Percentiles rank a stretch among this genome's conserved stretches.
Conservation (phyloP, 2,888 invertebrate genomes). For the Megamerina dolium region DNA sequence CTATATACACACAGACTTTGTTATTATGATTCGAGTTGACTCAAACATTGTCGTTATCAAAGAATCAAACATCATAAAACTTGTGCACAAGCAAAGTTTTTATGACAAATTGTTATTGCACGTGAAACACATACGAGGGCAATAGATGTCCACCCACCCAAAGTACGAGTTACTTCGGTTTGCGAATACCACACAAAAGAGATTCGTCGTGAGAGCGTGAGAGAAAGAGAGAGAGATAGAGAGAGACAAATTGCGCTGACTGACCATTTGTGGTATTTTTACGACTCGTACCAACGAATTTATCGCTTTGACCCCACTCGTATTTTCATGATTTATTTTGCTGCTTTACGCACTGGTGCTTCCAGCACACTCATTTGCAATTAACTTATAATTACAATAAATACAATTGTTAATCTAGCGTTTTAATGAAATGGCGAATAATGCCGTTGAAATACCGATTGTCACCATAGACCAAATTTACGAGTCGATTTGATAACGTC, state of each 20-base stretch:
- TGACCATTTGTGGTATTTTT: too few relatives aligned
- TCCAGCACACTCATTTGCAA: neutral
- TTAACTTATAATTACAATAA: constrained; percentile 8
- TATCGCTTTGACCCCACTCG: constrained; percentile 2
- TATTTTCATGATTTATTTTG: constrained; percentile 1
- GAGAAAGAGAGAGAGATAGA: too few relatives aligned
- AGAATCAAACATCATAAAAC: constrained; percentile 2
- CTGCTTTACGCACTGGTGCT: neutral
- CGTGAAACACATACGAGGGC: constrained; percentile 26
- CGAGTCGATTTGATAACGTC: too few relatives aligned
- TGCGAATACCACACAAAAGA: too few relatives aligned
- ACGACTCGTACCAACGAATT: neutral
- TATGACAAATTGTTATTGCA: constrained; percentile 40
- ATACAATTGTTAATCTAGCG: too few relatives aligned
- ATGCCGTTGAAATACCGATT: constrained; percentile 42
- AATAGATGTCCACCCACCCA: too few relatives aligned
- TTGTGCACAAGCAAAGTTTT: constrained; percentile 24
- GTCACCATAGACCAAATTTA: constrained; percentile 45
- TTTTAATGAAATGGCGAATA: constrained; percentile 42
- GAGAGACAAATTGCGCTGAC: too few relatives aligned
- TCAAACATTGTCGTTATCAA: too few relatives aligned
- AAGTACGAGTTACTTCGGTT: constrained; percentile 14
- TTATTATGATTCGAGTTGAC: too few relatives aligned
- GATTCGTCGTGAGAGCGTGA: too few relatives aligned
- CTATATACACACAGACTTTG: too few relatives aligned